Evolutionary conservation across 2,888 invertebrate species (phyloP), one percentile per base, ranked within the genome.

Genomic region (Ellobium chinense): DNA sequence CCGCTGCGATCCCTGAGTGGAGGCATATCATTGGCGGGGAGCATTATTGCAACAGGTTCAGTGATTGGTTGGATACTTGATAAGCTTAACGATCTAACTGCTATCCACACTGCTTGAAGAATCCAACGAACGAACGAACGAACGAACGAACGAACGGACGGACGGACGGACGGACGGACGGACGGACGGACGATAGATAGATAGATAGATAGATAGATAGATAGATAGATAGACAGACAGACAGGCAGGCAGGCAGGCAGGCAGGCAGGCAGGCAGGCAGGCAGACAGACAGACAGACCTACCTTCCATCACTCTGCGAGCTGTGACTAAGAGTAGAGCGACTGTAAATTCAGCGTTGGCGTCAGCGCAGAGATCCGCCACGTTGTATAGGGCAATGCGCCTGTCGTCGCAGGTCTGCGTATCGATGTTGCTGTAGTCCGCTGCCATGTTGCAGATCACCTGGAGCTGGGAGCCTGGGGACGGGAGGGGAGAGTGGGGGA

Each of bases 281-380:
- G 1, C 29, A 29, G 3, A 29, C 5, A 62, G 5, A 27, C 29
- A 62, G 29, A 24, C 4, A 3, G 14, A n/a, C 21, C 14, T 24
- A 89, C 89, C 89, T 82, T 89, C 88, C 2, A 85, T 81, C n/a
- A 86, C 31, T 1, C 97, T 95, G 76, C 98, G 94, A 0, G 96
- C 95, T 0, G 97, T 96, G 0, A 97, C 95, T 62, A 99, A 93
- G 0, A 98, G 93, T 3, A 98, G 93, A 0, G 96, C 96, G 34
- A 98, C 94, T 0, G 97, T 96, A 9, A 98, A 94, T 93, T 99
- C 98, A 0, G 98, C 97, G 0, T 97, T 97, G 3, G 97, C 96
- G 82, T 92, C 91, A 0, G 91, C 90, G 21, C 98, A 93, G 1
- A 98, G 96, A 89, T 96, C 96, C 1, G 98, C 97, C 0, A 98